Conservation (phyloP, 2,888 invertebrate genomes). For the Cheilosia variabilis region DNA sequence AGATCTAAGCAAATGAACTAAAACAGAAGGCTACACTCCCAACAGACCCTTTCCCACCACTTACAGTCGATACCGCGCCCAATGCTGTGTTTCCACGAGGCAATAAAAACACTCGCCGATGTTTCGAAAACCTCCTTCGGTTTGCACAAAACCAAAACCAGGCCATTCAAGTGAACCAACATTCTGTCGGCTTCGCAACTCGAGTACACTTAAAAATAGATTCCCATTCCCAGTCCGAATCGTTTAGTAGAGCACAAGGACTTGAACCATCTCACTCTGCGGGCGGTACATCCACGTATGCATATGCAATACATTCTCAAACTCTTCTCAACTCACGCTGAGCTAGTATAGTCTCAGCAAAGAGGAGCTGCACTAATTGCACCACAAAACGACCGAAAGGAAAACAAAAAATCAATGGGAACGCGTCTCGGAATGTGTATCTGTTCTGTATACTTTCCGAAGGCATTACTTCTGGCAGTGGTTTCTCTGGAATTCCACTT, state of each 20-base stretch:
- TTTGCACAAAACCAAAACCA: constrained; percentile 28
- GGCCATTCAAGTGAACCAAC: constrained; percentile 31
- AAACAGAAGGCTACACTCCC: too few relatives aligned
- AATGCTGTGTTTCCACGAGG: neutral
- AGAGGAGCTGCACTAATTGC: constrained; percentile 61
- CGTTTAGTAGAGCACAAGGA: constrained; percentile 60
- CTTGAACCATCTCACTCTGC: constrained; percentile 56
- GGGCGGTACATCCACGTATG: constrained; percentile 47
- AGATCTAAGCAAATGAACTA: too few relatives aligned
- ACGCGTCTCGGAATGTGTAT: constrained; percentile 61
- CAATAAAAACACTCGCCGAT: constrained; percentile 4
- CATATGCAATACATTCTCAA: neutral
- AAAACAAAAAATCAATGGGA: constrained; percentile 47
- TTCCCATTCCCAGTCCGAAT: constrained; percentile 28
- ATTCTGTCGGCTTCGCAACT: neutral
- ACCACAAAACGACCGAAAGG: constrained; percentile 42
- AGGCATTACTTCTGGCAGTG: constrained; percentile 67
- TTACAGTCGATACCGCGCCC: neutral
- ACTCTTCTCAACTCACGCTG: constrained; percentile 43
- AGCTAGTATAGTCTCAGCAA: constrained; percentile 3
- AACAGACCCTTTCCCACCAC: neutral
- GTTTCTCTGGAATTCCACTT: constrained; percentile 71
- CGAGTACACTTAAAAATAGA: constrained; percentile 59
- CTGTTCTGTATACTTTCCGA: constrained; percentile 33
- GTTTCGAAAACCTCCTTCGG: constrained; percentile 13